These are phyloP conservation scores for Pterobdella sp. DNA, from an alignment of 2,888 invertebrate genomes.

Conservation along the genomic window DNA sequence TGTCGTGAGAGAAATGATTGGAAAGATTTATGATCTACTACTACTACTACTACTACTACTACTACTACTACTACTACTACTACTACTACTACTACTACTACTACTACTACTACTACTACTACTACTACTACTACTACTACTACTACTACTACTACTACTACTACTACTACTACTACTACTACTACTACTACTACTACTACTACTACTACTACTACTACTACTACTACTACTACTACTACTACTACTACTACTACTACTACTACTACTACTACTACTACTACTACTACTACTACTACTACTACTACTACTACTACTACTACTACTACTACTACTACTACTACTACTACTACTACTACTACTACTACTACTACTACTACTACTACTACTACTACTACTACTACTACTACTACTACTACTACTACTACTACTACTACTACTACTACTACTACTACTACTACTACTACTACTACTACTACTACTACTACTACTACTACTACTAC, in stretches of 20 bases:
- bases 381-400: slow-evolving; percentile 1
- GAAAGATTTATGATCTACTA: too few species aligned
- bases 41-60: slow-evolving; percentile 1
- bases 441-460: background rate
- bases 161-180: slow-evolving; percentile 1
- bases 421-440: slow-evolving; percentile 1
- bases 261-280: slow-evolving; percentile 1
- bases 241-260: slow-evolving; percentile 1
- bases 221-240: slow-evolving; percentile 1
- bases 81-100: slow-evolving; percentile 1
- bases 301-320: slow-evolving; percentile 1
- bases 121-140: slow-evolving; percentile 1
- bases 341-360: slow-evolving; percentile 1
- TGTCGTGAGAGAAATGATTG: too few species aligned
- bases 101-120: slow-evolving; percentile 1
- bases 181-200: slow-evolving; percentile 1
- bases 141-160: slow-evolving; percentile 1
- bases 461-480: slow-evolving; percentile 1
- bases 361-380: background rate
- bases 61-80: slow-evolving; percentile 1
- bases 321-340: slow-evolving; percentile 1
- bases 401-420: slow-evolving; percentile 1
- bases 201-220: slow-evolving; percentile 1
- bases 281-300: slow-evolving; percentile 1
- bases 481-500: background rate